Base-by-base conservation (phyloP, 2,888 invertebrate species). In the Hypsopygia costalis region DNA sequence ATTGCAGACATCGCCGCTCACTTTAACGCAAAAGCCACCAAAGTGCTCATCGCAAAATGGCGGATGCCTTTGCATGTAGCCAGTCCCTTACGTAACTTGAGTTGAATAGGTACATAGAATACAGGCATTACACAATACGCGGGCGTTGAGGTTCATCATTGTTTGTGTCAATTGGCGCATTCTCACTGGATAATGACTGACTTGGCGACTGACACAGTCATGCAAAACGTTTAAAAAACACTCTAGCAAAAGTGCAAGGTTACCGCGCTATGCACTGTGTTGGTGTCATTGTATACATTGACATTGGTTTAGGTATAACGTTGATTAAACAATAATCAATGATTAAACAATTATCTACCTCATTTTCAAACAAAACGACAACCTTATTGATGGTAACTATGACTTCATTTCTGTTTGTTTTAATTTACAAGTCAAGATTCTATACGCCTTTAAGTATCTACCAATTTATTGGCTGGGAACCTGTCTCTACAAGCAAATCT, bases 41-140 rank as follows among this genome's bases (percentile, higher is more conserved):
- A 68, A 67, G 61, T 64, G 62, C 58, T 74, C 70, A 69, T 80
- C 77, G 54, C 74, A 83, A 83, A 76, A 83, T 81, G 81, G 80
- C 82, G 79, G 76, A 69, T 66, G 55, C 62, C 58, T 70, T 67
- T 64, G 64, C 65, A 62, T 68, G 63, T 58, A 62, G 55, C 53
- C 59, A 55, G 51, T 47, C 46, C 55, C 58, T 80, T 79, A 71
- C 71, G 71, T 74, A 80, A 81, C 59, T 51, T 57, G 47, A 54
- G 42, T n/a, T n/a, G n/a, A n/a, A 21, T 38, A 22, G 31, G 31
- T 38, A 59, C 58, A 53, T 58, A 55, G 57, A 47, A 57, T 63
- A 58, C 58, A 58, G 44, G 55, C 53, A 62, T 62, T 62, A 71
- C 65, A 65, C 64, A 71, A 60, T 63, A 49, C 53, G 51, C 16